Percentiles rank a stretch among this genome's conserved stretches.
These are phyloP conservation scores for Catalaphyllia jardinei DNA, from an alignment of 64 coral and sea anemone genomes.

Conservation along the genomic window DNA sequence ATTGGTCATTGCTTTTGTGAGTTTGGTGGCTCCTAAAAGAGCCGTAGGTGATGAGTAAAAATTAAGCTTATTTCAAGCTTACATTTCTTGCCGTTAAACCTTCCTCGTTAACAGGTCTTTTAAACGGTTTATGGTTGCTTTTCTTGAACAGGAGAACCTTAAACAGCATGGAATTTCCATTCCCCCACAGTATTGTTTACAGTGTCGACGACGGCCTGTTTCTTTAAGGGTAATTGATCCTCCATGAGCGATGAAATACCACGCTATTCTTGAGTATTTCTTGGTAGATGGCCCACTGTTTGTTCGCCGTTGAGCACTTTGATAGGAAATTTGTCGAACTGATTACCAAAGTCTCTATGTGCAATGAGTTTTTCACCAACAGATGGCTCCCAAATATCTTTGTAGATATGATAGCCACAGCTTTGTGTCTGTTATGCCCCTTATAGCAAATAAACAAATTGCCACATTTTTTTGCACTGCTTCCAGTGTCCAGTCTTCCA, in stretches of 20 bases:
- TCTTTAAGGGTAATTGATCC: conserved; percentile 21
- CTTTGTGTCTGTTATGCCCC: too few species aligned
- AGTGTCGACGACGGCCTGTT: background rate
- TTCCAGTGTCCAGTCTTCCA: too few species aligned
- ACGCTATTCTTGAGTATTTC: conserved; percentile 27
- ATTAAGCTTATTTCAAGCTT: conserved; percentile 17
- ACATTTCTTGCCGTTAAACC: conserved; percentile 6
- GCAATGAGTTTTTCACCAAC: background rate
- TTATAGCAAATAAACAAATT: too few species aligned
- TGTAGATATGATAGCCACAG: too few species aligned
- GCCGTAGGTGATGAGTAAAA: background rate
- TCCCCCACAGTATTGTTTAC: background rate
- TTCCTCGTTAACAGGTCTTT: conserved; percentile 7
- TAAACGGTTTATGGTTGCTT: conserved; percentile 14
- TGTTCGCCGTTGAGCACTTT: conserved; percentile 8
- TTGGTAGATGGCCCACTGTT: conserved; percentile 15
- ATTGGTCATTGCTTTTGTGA: background rate
- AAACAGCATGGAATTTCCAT: too few species aligned
- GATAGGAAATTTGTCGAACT: conserved; percentile 11
- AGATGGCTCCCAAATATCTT: too few species aligned
- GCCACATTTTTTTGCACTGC: too few species aligned
- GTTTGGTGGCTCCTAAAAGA: conserved; percentile 19
- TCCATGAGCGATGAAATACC: conserved; percentile 32
- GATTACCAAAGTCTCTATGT: conserved; percentile 6
- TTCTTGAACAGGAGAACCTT: background rate